A percentile compares a stretch with the other conserved stretches of the same genome.
phyloP scores from a whole-genome alignment of 2,888 invertebrate genomes.

The Orthosia cruda region DNA sequence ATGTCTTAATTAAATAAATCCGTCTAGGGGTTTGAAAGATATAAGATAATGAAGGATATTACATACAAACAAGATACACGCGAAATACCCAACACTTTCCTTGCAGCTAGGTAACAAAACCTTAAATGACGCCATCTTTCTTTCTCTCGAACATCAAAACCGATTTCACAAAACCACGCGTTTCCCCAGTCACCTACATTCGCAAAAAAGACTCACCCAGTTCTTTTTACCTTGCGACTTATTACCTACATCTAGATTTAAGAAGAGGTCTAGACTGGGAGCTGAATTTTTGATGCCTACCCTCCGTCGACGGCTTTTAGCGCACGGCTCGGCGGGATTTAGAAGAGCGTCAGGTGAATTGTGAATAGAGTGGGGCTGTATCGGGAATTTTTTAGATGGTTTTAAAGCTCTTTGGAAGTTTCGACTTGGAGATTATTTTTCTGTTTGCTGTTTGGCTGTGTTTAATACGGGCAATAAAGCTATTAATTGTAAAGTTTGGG shows the following conservation, averaged over 20 bases:
- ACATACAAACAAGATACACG: too few relatives aligned
- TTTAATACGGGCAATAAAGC: not conserved
- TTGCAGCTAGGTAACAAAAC: not conserved
- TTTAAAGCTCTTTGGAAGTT: slow-evolving; percentile 15
- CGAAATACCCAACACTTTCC: too few relatives aligned
- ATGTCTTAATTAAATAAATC: too few relatives aligned
- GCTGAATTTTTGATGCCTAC: slow-evolving; percentile 81
- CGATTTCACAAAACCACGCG: slow-evolving; percentile 28
- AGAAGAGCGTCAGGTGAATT: slow-evolving; percentile 68
- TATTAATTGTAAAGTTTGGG: too few relatives aligned
- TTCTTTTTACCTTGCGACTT: slow-evolving; percentile 78
- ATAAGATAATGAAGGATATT: too few relatives aligned
- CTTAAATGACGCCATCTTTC: slow-evolving; percentile 6
- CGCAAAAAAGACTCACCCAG: slow-evolving; percentile 76
- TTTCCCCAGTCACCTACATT: slow-evolving; percentile 80
- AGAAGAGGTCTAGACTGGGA: slow-evolving; percentile 71
- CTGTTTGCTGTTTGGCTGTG: not conserved
- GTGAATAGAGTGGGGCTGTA: slow-evolving; percentile 54
- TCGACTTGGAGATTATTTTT: slow-evolving; percentile 10
- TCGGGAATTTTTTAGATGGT: slow-evolving; percentile 43
- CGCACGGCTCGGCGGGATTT: slow-evolving; percentile 61
- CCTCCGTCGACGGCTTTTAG: slow-evolving; percentile 78
- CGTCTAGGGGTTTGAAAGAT: too few relatives aligned
- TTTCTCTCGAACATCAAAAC: slow-evolving; percentile 14
- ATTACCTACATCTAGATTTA: slow-evolving; percentile 77